Percentiles rank a stretch among this genome's conserved stretches.
Conservation (phyloP, 2,113 vertebrate species). For the Halcyon malimbica region DNA sequence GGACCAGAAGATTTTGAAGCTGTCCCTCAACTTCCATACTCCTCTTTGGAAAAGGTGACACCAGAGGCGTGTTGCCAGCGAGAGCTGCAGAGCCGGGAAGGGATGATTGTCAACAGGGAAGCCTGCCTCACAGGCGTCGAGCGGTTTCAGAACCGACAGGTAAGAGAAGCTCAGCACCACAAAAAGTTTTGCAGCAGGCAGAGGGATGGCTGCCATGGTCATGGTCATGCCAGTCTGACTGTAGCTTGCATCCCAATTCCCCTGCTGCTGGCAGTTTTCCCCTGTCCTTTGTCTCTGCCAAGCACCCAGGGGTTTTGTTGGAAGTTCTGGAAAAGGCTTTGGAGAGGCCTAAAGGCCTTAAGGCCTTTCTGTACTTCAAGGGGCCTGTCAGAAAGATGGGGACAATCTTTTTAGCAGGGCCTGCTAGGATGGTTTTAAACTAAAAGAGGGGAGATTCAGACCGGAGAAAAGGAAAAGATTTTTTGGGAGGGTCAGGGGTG, state of each 20-base stretch:
- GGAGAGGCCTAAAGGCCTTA: too few relatives aligned
- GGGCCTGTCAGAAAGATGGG: background rate
- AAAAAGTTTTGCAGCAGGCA: background rate
- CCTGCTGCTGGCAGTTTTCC: background rate
- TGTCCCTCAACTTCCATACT: constrained; percentile 72
- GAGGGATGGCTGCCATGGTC: background rate
- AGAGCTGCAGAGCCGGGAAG: constrained; percentile 74
- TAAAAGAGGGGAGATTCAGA: background rate
- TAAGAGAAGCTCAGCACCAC: background rate
- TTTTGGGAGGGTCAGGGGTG: background rate
- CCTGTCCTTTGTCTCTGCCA: too few relatives aligned
- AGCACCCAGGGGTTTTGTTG: too few relatives aligned
- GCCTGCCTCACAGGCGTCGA: constrained; percentile 80
- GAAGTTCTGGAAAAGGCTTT: too few relatives aligned
- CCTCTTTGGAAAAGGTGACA: constrained; percentile 55
- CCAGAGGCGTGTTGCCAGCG: constrained; percentile 90
- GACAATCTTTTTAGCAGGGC: background rate
- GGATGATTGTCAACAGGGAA: constrained; percentile 70
- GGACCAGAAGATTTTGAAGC: constrained; percentile 89
- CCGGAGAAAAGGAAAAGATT: background rate
- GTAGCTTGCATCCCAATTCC: background rate
- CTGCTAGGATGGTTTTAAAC: background rate
- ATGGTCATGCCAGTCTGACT: background rate
- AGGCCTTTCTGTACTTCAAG: too few relatives aligned
- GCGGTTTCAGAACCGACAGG: constrained; percentile 87